Percentiles rank a stretch among this genome's conserved stretches.
Conservation (phyloP, 2,888 invertebrate genomes). For the Chydorus sphaericus region DNA sequence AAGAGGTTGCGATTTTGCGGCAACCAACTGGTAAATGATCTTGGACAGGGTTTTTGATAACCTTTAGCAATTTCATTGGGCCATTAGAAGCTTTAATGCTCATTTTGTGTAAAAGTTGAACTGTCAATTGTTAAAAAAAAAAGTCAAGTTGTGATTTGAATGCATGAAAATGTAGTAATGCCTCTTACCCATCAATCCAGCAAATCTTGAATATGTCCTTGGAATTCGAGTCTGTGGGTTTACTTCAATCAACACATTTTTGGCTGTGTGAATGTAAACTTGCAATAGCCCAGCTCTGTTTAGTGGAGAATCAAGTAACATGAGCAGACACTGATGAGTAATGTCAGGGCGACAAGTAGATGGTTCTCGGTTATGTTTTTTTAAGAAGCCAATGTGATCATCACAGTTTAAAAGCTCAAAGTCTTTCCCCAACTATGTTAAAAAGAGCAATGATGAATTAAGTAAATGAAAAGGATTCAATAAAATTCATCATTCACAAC, state of each 20-base stretch:
- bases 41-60: slow-evolving; percentile 90
- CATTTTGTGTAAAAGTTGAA: slow-evolving; percentile 90
- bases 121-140: slow-evolving; percentile 38
- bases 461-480: not conserved
- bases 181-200: slow-evolving; percentile 76
- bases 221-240: slow-evolving; percentile 96
- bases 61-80: slow-evolving; percentile 76
- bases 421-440: slow-evolving; percentile 58
- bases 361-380: slow-evolving; percentile 72
- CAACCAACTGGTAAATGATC: slow-evolving; percentile 91
- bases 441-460: slow-evolving; percentile 12
- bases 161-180: slow-evolving; percentile 16
- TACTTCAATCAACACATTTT: slow-evolving; percentile 84
- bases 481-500: slow-evolving; percentile 14
- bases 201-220: slow-evolving; percentile 89
- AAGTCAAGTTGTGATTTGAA: not conserved
- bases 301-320: slow-evolving; percentile 93
- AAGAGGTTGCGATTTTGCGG: slow-evolving; percentile 77
- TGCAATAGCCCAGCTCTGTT: slow-evolving; percentile 92
- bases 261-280: slow-evolving; percentile 79
- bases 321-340: slow-evolving; percentile 88
- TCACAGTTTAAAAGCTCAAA: slow-evolving; percentile 90
- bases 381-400: slow-evolving; percentile 69
- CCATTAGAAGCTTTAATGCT: slow-evolving; percentile 80
- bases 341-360: slow-evolving; percentile 91